Conservation (phyloP, 2,888 invertebrate species). For the Loripinus fragilis region DNA sequence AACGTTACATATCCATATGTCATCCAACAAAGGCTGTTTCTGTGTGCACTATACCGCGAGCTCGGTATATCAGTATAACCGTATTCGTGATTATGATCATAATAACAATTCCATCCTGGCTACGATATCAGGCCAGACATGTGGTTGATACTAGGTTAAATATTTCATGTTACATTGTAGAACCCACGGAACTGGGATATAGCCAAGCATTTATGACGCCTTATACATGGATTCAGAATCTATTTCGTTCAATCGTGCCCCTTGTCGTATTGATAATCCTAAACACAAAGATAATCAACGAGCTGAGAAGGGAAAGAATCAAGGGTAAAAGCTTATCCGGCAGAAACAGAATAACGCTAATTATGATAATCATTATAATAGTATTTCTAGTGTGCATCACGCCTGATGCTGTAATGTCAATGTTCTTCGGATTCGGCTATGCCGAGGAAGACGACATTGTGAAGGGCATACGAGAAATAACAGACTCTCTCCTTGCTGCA, state of each 20-base stretch:
- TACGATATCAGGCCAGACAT: slow-evolving; percentile 76
- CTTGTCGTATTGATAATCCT: slow-evolving; percentile 78
- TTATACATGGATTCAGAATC: slow-evolving; percentile 80
- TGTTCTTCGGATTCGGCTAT: slow-evolving; percentile 82
- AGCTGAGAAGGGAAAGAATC: slow-evolving; percentile 74
- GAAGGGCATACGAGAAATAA: slow-evolving; percentile 81
- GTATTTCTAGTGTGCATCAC: slow-evolving; percentile 81
- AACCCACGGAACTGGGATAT: slow-evolving; percentile 71
- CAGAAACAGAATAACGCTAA: slow-evolving; percentile 81
- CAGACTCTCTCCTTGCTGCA: slow-evolving; percentile 80
- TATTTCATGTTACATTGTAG: slow-evolving; percentile 66
- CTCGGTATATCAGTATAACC: slow-evolving; percentile 72
- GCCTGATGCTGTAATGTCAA: slow-evolving; percentile 82
- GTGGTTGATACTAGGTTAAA: slow-evolving; percentile 64
- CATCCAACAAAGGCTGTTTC: slow-evolving; percentile 73
- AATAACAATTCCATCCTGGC: slow-evolving; percentile 77
- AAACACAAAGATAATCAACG: slow-evolving; percentile 79
- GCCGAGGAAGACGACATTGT: slow-evolving; percentile 78
- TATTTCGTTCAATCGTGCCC: slow-evolving; percentile 79
- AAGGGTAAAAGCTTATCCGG: slow-evolving; percentile 77
- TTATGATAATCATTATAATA: slow-evolving; percentile 81
- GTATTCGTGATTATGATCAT: slow-evolving; percentile 78
- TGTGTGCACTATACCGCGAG: slow-evolving; percentile 72
- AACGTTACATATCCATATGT: slow-evolving; percentile 79
- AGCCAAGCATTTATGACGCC: slow-evolving; percentile 76